phyloP scores from a whole-genome alignment of 2,888 invertebrate species.

The Microctonus aethiopoides region DNA sequence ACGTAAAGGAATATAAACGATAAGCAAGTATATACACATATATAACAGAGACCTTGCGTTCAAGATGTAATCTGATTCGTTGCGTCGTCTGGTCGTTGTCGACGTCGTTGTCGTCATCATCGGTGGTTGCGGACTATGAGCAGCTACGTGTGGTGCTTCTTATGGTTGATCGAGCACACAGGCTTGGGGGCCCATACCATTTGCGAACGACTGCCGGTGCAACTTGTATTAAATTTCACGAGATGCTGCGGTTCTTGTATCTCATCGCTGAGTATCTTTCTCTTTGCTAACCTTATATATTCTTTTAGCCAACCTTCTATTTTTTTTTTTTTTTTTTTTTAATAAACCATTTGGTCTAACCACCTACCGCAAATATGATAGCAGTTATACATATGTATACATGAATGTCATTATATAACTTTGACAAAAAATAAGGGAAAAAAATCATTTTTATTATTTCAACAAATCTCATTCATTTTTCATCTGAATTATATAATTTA shows the following conservation, averaged over 20 bases:
- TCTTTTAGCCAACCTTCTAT: background rate
- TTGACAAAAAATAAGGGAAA: background rate
- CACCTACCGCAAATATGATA: constrained; percentile 32
- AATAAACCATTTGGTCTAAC: constrained; percentile 20
- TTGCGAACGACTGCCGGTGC: constrained; percentile 52
- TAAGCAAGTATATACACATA: constrained; percentile 54
- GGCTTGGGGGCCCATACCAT: constrained; percentile 35
- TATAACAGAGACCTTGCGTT: constrained; percentile 45
- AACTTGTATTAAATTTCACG: constrained; percentile 67
- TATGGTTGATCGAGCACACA: constrained; percentile 58
- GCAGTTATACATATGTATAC: background rate
- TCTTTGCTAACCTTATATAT: constrained; percentile 8
- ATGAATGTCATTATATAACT: background rate
- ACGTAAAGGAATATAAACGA: constrained; percentile 61
- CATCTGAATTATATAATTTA: constrained; percentile 41
- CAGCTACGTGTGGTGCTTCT: constrained; percentile 55
- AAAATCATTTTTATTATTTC: too few species aligned
- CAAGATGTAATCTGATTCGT: constrained; percentile 67
- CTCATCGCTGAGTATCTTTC: constrained; percentile 39
- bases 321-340: too few species aligned
- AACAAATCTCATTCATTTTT: too few species aligned
- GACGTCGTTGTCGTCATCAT: background rate
- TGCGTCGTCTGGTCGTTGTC: constrained; percentile 58
- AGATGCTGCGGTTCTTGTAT: constrained; percentile 65
- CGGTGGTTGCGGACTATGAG: background rate